Evolutionary conservation across 2,113 vertebrate genomes (phyloP), one percentile per base, ranked within the genome.

Genomic region (Strix uralensis): DNA sequence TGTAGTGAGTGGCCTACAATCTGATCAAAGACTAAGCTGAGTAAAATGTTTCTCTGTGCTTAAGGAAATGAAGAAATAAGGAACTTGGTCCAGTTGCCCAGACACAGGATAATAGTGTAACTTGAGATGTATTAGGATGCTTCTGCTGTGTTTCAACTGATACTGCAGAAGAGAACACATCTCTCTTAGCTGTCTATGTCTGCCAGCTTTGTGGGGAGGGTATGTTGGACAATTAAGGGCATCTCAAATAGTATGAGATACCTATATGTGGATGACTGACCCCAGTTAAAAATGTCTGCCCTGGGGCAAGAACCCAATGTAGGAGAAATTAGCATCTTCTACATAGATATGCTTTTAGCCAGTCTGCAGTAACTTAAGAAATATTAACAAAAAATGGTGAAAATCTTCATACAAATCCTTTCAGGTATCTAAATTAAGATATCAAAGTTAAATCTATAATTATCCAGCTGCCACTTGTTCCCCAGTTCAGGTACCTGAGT

Each of bases 331-430:
- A 19, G 4, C 7, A 40, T 49, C 27, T 38, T 79, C 17, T 52
- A 9, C 1, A 1, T 21, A 85, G n/a, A 49, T 73, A 38, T 0
- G 0, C 2, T 49, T 92, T 46, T 52, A 19, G 5, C 10, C 21
- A 55, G 21, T 63, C 27, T 92, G 13, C 9, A 88, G 19, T 55
- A 19, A 66, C 29, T 67, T 82, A 34, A 58, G 18, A 71, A 58
- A 71, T n/a, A 66, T n/a, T 72, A 5, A 81, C 5, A 2, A 54
- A 67, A 77, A 57, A 13, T 2, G 3, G 6, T 59, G 5, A 70
- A 86, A 92, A 55, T 46, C 6, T 22, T 63, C 34, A 72, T 21
- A 42, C 6, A 54, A 80, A 23, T 9, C 11, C 5, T 71, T 72
- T 58, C 27, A 54, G 5, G 2, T 77, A 52, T 49, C 27, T 54